These are phyloP conservation scores for Gymnodraco acuticeps DNA, from an alignment of 2,797 vertebrate genomes.

Conservation along the genomic window DNA sequence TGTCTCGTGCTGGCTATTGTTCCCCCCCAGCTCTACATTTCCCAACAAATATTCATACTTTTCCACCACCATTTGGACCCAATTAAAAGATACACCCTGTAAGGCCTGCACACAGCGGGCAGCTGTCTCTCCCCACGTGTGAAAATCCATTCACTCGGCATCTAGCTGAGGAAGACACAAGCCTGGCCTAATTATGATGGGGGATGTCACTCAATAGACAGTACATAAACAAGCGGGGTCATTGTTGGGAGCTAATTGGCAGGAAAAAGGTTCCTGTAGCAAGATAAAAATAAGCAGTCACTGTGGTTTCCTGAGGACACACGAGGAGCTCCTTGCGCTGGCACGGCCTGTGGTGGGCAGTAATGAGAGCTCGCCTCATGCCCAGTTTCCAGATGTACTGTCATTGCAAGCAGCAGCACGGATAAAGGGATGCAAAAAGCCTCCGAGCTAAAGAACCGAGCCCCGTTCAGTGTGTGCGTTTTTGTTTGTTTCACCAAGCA, in stretches of 20 bases:
- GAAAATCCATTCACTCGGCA: slow-evolving; percentile 70
- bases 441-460: slow-evolving; percentile 66
- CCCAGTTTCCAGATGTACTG: slow-evolving; percentile 68
- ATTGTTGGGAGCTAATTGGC: slow-evolving; percentile 82
- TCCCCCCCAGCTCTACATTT: slow-evolving; percentile 37
- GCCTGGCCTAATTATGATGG: slow-evolving; percentile 70
- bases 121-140: slow-evolving; percentile 65
- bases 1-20: slow-evolving; percentile 77
- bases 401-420: slow-evolving; percentile 52
- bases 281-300: slow-evolving; percentile 75
- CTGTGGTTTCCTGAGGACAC: slow-evolving; percentile 74
- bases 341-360: slow-evolving; percentile 73
- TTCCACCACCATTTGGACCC: slow-evolving; percentile 68
- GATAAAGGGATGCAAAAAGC: slow-evolving; percentile 56
- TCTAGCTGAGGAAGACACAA: slow-evolving; percentile 57
- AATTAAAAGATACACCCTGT: slow-evolving; percentile 78
- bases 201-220: slow-evolving; percentile 77
- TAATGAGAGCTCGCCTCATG: slow-evolving; percentile 76
- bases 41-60: slow-evolving; percentile 59
- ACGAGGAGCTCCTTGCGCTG: slow-evolving; percentile 54
- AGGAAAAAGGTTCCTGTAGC: slow-evolving; percentile 73
- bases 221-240: slow-evolving; percentile 79
- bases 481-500: slow-evolving; percentile 21
- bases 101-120: slow-evolving; percentile 55
- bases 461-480: slow-evolving; percentile 54